These are phyloP conservation scores for Adelosebastes latens DNA, from an alignment of 2,797 vertebrate genomes.

Conservation along the genomic window DNA sequence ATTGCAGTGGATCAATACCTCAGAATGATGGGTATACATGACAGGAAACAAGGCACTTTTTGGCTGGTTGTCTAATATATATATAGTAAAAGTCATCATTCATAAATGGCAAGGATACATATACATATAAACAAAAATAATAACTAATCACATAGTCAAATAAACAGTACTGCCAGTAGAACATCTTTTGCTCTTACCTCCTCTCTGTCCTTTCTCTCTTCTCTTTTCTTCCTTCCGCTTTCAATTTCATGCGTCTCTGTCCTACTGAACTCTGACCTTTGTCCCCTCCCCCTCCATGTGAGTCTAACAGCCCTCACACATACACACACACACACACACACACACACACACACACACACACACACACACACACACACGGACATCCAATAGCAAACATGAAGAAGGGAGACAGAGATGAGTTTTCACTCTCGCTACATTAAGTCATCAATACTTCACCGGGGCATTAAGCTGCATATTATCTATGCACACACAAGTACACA, in stretches of 20 bases:
- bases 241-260: constrained; percentile 14
- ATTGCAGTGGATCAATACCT: constrained; percentile 32
- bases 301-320: background rate
- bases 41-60: background rate
- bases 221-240: background rate
- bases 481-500: background rate
- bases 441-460: constrained; percentile 36
- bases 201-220: background rate
- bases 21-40: constrained; percentile 7
- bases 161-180: background rate
- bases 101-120: background rate
- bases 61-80: background rate
- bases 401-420: constrained; percentile 8
- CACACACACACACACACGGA: background rate
- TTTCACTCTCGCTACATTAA: constrained; percentile 35
- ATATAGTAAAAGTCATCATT: background rate
- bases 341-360: background rate
- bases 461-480: constrained; percentile 14
- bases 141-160: background rate
- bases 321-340: background rate
- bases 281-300: constrained; percentile 14
- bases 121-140: background rate
- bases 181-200: background rate
- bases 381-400: background rate
- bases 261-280: constrained; percentile 46